phyloP scores from a whole-genome alignment of 2,113 vertebrate genomes.

The Axis porcinus region DNA sequence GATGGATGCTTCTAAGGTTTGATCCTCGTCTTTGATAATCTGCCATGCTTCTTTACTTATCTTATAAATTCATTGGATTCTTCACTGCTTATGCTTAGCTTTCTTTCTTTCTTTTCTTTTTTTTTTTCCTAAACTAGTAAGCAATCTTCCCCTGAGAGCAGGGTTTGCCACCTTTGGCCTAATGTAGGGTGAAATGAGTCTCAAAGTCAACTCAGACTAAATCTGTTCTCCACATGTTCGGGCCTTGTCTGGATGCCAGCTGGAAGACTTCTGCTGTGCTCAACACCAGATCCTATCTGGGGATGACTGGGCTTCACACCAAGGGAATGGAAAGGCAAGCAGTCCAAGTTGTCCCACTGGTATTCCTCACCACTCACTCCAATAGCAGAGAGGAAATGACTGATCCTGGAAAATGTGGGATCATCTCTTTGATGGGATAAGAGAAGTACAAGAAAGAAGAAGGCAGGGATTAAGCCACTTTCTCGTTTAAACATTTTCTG shows the following conservation, averaged over 20 bases:
- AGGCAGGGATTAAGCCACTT: neutral
- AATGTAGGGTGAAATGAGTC: neutral
- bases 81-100: neutral
- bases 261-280: neutral
- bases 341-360: neutral
- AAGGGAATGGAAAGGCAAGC: neutral
- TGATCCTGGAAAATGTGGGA: neutral
- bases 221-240: conserved; percentile 28
- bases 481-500: neutral
- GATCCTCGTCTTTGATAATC: neutral
- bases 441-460: neutral
- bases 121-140: neutral
- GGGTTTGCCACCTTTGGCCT: neutral
- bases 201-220: neutral
- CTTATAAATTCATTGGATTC: neutral
- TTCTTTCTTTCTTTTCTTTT: accelerated
- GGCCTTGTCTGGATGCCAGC: conserved; percentile 13
- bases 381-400: neutral
- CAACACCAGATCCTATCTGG: neutral
- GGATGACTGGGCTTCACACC: neutral
- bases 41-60: neutral
- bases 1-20: neutral
- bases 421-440: neutral
- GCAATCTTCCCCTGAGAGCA: neutral
- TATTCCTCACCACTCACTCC: neutral